A percentile compares a stretch with the other conserved stretches of the same genome.
phyloP scores from a whole-genome alignment of 2,797 vertebrate species.

The Psittacula derbiana region DNA sequence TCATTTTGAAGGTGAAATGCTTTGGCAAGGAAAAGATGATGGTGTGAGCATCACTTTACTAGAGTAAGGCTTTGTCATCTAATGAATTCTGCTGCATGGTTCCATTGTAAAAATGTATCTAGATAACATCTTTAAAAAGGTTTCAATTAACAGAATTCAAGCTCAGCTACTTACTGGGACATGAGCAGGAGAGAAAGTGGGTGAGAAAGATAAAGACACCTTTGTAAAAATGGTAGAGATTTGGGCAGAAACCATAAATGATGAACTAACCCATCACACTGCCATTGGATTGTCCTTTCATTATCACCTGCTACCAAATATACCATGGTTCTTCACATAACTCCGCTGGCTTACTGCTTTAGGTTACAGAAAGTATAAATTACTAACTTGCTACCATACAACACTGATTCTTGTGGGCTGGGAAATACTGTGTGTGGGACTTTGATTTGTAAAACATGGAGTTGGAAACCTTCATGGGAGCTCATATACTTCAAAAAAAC shows the following conservation, averaged over 20 bases:
- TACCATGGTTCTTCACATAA: background rate
- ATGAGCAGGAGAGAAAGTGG: background rate
- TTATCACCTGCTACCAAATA: background rate
- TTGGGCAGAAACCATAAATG: background rate
- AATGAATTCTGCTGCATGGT: background rate
- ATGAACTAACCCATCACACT: background rate
- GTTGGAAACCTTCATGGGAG: background rate
- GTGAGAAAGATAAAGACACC: background rate
- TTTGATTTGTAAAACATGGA: background rate
- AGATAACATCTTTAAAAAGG: background rate
- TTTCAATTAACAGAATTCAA: background rate
- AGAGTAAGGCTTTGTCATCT: slow-evolving; percentile 44
- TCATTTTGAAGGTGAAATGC: slow-evolving; percentile 90
- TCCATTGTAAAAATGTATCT: background rate
- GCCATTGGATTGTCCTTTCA: background rate
- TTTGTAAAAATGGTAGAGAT: background rate
- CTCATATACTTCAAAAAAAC: background rate
- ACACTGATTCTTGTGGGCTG: background rate
- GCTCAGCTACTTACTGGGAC: background rate
- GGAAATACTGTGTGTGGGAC: background rate
- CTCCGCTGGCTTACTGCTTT: background rate
- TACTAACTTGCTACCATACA: background rate
- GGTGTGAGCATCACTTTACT: slow-evolving; percentile 82
- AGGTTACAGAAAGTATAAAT: background rate
- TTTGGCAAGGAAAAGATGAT: slow-evolving; percentile 92